Evolutionary conservation across 35 echinoderm and acorn worm genomes (phyloP).

Genomic region (Amphiura filiformis): DNA sequence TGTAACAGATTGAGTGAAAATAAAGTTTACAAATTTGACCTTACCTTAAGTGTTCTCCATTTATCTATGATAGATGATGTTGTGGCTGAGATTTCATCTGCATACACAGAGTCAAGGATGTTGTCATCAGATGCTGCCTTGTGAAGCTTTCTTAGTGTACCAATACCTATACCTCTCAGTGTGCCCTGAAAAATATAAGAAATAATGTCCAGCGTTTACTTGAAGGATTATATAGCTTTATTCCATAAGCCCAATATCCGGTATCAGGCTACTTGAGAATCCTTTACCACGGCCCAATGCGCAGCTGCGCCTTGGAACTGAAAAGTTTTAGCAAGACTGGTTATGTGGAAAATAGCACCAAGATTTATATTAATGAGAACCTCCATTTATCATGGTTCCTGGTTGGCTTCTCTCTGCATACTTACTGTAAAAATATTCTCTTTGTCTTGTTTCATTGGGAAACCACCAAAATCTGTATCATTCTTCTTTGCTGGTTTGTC

Average conservation of each 20-base stretch:
- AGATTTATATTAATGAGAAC: too few relatives aligned
- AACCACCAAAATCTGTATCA: constrained; percentile 86
- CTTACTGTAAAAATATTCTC: constrained; percentile 80
- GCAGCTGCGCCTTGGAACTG: background rate
- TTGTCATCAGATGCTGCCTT: constrained; percentile 96
- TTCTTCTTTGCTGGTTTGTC: constrained; percentile 56
- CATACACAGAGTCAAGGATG: constrained; percentile 85
- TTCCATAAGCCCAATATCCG: too few relatives aligned
- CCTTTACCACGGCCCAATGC: too few relatives aligned
- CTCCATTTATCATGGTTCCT: too few relatives aligned
- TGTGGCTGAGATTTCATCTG: constrained; percentile 88
- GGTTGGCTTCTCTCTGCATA: too few relatives aligned
- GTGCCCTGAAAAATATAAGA: constrained; percentile 74
- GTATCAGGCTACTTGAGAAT: too few relatives aligned
- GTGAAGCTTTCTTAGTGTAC: constrained; percentile 83
- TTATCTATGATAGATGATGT: constrained; percentile 83
- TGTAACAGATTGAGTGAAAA: too few relatives aligned
- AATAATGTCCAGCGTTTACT: background rate
- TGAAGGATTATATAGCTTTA: too few relatives aligned
- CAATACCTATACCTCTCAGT: constrained; percentile 77
- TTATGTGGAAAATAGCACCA: too few relatives aligned
- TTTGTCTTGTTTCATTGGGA: constrained; percentile 68
- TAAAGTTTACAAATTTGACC: too few relatives aligned
- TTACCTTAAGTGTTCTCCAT: constrained; percentile 83
- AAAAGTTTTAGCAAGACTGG: too few relatives aligned